Evolutionary conservation across 2,888 invertebrate species (phyloP).

Genomic region (Coleophora flavipennella): DNA sequence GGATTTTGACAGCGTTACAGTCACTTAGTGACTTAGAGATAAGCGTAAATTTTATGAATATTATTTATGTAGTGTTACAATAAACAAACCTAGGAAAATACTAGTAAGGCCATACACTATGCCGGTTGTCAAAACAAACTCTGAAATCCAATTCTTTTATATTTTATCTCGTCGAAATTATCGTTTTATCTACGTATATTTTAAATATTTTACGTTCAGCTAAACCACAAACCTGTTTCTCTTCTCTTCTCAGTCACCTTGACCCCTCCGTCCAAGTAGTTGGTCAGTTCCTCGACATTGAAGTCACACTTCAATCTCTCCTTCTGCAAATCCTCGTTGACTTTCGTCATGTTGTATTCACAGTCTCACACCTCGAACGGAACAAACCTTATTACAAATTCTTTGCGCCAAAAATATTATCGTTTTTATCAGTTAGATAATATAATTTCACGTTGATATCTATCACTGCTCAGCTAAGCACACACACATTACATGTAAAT

Average conservation of each 20-base stretch:
- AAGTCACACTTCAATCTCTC: slow-evolving; percentile 82
- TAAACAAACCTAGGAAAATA: too few species aligned
- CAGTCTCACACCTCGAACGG: slow-evolving; percentile 9
- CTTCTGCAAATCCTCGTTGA: slow-evolving; percentile 78
- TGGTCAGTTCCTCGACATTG: slow-evolving; percentile 79
- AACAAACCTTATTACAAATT: background rate
- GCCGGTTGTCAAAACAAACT: too few species aligned
- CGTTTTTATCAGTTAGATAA: background rate
- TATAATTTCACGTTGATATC: background rate
- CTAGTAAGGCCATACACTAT: too few species aligned
- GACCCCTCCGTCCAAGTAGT: slow-evolving; percentile 81
- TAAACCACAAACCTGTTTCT: slow-evolving; percentile 31
- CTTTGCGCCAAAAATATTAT: background rate
- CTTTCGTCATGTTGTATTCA: slow-evolving; percentile 19
- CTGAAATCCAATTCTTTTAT: too few species aligned
- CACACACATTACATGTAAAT: too few species aligned
- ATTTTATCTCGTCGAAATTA: too few species aligned
- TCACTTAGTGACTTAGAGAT: too few species aligned
- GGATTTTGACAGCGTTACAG: too few species aligned
- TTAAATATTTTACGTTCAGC: background rate
- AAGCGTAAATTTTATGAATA: too few species aligned
- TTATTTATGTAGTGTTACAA: too few species aligned
- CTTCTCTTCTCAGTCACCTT: slow-evolving; percentile 77
- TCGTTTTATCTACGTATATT: background rate
- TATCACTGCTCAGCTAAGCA: too few species aligned